Percentiles rank a stretch among this genome's conserved stretches.
Conservation (phyloP, 64 coral and sea anemone species). For the Montipora efflorescens region DNA sequence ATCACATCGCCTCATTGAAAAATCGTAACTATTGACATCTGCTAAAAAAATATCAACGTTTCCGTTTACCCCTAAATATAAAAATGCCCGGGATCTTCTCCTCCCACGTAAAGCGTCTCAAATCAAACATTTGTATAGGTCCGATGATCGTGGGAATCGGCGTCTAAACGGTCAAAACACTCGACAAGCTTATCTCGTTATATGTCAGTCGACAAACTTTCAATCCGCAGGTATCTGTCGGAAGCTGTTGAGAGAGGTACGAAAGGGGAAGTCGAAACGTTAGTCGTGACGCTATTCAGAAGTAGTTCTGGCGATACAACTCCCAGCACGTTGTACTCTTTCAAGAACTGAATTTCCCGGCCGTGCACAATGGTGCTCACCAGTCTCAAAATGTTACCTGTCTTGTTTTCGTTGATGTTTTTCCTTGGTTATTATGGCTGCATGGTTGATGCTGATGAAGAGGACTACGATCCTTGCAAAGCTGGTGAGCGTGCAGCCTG, state of each 20-base stretch:
- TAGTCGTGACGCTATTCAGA: not conserved
- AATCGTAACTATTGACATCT: not conserved
- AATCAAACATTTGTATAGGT: not conserved
- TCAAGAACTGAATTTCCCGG: not conserved
- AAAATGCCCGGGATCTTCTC: not conserved
- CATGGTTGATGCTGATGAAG: conserved; percentile 52
- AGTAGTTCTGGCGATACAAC: not conserved
- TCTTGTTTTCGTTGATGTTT: not conserved
- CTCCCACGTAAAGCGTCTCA: not conserved
- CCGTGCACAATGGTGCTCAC: not conserved
- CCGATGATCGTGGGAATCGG: not conserved
- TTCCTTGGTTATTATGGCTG: not conserved
- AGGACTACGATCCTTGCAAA: conserved; percentile 93
- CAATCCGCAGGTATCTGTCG: conserved; percentile 26
- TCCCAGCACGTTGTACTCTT: not conserved
- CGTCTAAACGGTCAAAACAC: not conserved
- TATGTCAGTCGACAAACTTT: not conserved
- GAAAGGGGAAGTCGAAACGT: not conserved
- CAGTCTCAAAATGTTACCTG: not conserved
- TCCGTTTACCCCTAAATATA: not conserved
- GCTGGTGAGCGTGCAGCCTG: conserved; percentile 59
- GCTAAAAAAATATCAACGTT: not conserved
- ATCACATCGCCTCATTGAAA: not conserved
- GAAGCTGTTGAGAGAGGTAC: conserved; percentile 31
- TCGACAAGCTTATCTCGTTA: conserved; percentile 1